These are phyloP conservation scores for Caenorhabditis afra DNA, from an alignment of 2,888 invertebrate species.

Conservation along the genomic window DNA sequence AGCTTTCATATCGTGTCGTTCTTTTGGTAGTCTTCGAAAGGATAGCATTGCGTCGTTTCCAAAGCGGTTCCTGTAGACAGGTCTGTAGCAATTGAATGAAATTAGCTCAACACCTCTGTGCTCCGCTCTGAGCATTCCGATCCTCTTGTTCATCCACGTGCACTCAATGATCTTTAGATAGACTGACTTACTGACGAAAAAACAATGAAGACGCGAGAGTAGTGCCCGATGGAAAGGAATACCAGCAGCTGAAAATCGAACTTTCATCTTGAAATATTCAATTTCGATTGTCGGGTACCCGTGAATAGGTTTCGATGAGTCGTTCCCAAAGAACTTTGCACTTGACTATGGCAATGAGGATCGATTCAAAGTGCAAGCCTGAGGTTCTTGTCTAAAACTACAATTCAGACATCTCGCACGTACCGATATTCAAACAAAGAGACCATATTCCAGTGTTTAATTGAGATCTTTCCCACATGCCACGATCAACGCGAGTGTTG, in stretches of 20 bases:
- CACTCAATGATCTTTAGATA: too few species aligned
- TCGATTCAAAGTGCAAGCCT: conserved; percentile 74
- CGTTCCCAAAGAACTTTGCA: conserved; percentile 69
- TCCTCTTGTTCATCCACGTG: too few species aligned
- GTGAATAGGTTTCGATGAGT: conserved; percentile 62
- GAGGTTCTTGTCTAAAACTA: conserved; percentile 9
- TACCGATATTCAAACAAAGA: conserved; percentile 68
- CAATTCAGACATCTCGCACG: not conserved
- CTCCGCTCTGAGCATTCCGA: too few species aligned
- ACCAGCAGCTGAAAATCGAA: conserved; percentile 81
- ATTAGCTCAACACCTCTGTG: too few species aligned
- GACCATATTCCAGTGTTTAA: conserved; percentile 54
- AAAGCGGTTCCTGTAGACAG: too few species aligned
- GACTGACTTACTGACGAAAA: conserved; percentile 69
- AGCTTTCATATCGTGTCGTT: too few species aligned
- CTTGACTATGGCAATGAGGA: conserved; percentile 72
- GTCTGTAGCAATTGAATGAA: too few species aligned
- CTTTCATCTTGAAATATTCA: not conserved
- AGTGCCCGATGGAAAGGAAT: conserved; percentile 96
- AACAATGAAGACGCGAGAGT: conserved; percentile 88
- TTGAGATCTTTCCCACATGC: conserved; percentile 56
- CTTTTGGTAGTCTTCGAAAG: too few species aligned
- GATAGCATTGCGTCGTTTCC: too few species aligned
- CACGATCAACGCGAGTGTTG: conserved; percentile 45
- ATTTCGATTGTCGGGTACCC: not conserved